These are phyloP conservation scores for Antheraea yamamai DNA, from an alignment of 2,888 invertebrate genomes.

Conservation along the genomic window DNA sequence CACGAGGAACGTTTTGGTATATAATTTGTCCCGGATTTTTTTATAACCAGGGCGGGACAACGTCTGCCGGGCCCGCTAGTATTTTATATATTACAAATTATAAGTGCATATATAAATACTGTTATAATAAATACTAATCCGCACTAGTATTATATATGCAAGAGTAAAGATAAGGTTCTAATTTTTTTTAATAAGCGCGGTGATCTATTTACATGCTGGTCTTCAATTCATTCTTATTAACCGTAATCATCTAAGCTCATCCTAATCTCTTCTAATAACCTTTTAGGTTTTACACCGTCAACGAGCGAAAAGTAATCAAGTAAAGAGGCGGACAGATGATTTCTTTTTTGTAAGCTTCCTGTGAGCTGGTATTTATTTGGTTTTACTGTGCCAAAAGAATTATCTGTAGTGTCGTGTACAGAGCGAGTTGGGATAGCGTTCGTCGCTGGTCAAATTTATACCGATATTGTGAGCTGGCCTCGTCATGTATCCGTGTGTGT, in stretches of 20 bases:
- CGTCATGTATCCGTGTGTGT: slow-evolving; percentile 34
- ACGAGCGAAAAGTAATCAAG: not conserved
- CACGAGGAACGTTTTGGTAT: no score
- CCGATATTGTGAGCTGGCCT: slow-evolving; percentile 44
- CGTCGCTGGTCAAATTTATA: slow-evolving; percentile 46
- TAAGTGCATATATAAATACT: no score
- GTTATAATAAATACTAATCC: no score
- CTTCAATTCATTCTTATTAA: not conserved
- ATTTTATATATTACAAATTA: no score
- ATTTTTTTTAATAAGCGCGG: no score
- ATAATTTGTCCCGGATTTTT: no score
- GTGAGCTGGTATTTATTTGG: not conserved
- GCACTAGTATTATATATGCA: no score
- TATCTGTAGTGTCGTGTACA: slow-evolving; percentile 24
- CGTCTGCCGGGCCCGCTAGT: no score
- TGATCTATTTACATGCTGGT: no score
- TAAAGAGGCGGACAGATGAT: not conserved
- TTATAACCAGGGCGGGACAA: no score
- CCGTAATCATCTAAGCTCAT: not conserved
- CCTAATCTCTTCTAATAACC: not conserved
- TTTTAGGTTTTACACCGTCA: not conserved
- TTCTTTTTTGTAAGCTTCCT: not conserved
- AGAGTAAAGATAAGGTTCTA: no score
- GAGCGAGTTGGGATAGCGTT: slow-evolving; percentile 25
- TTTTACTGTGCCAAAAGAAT: slow-evolving; percentile 27